Conservation (phyloP, 2,113 vertebrate genomes). For the Coracopsis vasa region DNA sequence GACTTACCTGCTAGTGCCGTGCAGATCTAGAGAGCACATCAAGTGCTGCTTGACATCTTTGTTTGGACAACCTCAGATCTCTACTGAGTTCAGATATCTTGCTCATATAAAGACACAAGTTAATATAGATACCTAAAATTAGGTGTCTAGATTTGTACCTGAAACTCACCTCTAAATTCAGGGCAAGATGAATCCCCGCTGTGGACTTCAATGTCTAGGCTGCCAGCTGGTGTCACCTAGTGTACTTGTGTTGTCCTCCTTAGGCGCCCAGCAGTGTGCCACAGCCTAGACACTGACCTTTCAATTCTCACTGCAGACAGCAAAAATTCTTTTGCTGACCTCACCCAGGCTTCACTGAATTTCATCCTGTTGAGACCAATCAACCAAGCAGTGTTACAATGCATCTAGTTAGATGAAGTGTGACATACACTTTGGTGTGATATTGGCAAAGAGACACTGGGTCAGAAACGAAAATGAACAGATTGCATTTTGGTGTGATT, state of each 20-base stretch:
- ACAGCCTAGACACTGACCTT: not conserved
- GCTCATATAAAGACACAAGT: not conserved
- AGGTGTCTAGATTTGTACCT: not conserved
- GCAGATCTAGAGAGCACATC: not conserved
- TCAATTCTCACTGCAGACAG: not conserved
- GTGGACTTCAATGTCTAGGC: not conserved
- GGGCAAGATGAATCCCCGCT: not conserved
- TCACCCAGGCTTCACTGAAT: not conserved
- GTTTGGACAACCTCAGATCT: not conserved
- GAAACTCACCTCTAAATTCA: not conserved
- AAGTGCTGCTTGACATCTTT: not conserved
- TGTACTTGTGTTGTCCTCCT: not conserved
- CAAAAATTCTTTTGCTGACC: not conserved
- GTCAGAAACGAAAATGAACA: slow-evolving; percentile 24
- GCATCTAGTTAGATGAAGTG: not conserved
- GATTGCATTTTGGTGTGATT: not conserved
- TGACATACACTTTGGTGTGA: not conserved
- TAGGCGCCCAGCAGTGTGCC: not conserved
- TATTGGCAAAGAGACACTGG: not conserved
- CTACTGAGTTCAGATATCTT: not conserved
- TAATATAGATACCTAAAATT: not conserved
- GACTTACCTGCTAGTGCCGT: not conserved
- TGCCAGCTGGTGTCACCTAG: not conserved
- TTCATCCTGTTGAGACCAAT: not conserved
- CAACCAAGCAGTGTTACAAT: not conserved